phyloP scores from a whole-genome alignment of 2,113 vertebrate genomes.

The Todiramphus saurophagus region DNA sequence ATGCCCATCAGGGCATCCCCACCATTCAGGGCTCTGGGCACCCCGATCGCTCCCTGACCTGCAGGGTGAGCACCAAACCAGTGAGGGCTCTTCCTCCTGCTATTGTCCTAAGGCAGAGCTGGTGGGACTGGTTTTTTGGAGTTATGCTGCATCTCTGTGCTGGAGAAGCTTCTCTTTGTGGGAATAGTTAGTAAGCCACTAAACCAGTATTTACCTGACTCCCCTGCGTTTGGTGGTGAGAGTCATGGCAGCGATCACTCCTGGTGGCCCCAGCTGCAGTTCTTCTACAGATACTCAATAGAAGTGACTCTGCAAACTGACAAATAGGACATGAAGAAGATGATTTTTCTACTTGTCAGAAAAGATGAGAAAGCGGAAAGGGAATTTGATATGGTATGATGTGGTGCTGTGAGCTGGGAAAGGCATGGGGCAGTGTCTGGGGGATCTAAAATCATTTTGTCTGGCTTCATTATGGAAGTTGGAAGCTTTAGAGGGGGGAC shows the following conservation, averaged over 20 bases:
- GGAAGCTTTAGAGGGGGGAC: rapidly evolving
- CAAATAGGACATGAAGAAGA: neutral
- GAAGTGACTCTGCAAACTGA: neutral
- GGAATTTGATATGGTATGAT: rapidly evolving
- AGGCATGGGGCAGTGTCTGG: rapidly evolving
- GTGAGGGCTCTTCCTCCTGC: rapidly evolving
- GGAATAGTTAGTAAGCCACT: neutral
- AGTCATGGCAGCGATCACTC: neutral
- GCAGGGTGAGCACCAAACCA: neutral
- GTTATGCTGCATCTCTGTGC: neutral
- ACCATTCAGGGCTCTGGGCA: neutral
- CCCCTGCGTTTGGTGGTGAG: neutral
- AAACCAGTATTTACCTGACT: neutral
- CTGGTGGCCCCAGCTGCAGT: neutral
- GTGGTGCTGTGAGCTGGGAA: neutral
- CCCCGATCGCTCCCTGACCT: rapidly evolving
- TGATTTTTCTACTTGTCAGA: neutral
- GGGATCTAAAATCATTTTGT: neutral
- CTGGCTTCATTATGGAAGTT: neutral
- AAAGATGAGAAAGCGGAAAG: neutral
- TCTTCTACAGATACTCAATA: neutral
- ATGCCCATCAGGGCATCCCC: too few species aligned
- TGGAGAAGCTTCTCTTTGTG: neutral
- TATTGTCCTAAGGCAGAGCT: neutral
- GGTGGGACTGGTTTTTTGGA: neutral